These are phyloP conservation scores for Bos javanicus DNA, from an alignment of 2,113 vertebrate genomes.

Conservation along the genomic window DNA sequence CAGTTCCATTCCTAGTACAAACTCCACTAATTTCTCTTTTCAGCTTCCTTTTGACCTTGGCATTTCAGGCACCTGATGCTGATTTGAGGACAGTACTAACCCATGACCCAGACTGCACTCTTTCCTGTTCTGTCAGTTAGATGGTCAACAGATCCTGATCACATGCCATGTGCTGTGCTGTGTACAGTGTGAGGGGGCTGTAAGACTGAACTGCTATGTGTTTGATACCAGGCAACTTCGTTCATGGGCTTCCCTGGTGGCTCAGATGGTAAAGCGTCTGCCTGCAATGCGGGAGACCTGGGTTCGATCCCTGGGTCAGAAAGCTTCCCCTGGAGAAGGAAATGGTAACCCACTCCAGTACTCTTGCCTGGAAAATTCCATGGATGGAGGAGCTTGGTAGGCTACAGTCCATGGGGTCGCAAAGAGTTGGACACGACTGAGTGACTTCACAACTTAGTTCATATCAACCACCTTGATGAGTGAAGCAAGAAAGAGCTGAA, in stretches of 20 bases:
- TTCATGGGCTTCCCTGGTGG: neutral
- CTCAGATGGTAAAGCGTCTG: neutral
- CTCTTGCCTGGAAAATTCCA: neutral
- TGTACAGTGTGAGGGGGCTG: too few relatives aligned
- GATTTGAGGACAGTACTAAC: neutral
- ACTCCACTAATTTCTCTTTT: neutral
- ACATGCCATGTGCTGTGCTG: accelerated
- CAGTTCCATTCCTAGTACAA: neutral
- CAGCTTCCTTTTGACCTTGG: neutral
- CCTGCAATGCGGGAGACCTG: accelerated
- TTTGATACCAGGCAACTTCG: neutral
- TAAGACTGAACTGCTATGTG: neutral
- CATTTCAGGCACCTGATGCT: neutral
- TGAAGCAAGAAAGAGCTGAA: neutral
- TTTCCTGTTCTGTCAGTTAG: neutral
- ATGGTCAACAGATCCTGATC: neutral
- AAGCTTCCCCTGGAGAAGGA: neutral
- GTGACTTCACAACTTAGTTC: neutral
- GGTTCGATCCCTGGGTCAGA: accelerated
- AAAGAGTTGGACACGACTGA: neutral
- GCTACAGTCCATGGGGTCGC: neutral
- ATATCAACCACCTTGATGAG: neutral
- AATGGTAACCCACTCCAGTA: neutral
- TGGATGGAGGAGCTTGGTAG: neutral
- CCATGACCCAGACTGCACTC: too few relatives aligned